Base-by-base conservation (phyloP, 1,140 invertebrate species). In the Sitodiplosis mosellana region DNA sequence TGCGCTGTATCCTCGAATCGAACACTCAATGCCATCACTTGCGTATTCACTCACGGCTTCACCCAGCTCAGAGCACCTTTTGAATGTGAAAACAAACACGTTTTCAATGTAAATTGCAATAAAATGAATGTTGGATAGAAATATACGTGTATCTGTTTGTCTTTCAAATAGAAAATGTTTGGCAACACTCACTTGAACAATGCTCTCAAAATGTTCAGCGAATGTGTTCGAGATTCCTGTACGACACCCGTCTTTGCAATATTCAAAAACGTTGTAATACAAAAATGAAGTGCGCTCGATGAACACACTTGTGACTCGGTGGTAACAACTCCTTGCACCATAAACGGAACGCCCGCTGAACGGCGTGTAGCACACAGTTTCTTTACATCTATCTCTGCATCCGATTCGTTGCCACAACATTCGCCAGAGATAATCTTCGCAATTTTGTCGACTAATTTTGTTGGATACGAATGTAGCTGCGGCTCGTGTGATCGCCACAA, bases 261-360 rank as follows among this genome's bases (percentile, higher is more conserved):
- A 2, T 58, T 51, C n/a, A 85, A 57, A 20, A 85, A 58, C 2
- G 57, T 58, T 2, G 52, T 54, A 72, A 86, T 80, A 27, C 75
- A 73, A 1, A 66, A 59, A 48, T 77, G 72, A 48, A 88, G 77
- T 20, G 67, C 71, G 11, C 63, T 60, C 14, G 69, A 59, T 33
- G 68, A 67, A 37, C 65, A 63, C 38, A 75, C 66, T 54, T 73
- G 67, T 11, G 75, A 66, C 63, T 87, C 83, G 2, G 82, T 80
- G 37, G 75, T 75, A 19, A 87, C 64, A 7, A 88, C 57, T 1
- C 81, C 81, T 77, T 87, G 62, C 44, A 93, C 75, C 71, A 91
- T 83, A 62, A 87, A 93, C 1, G 90, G 89, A 44, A 94, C 68
- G 11, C 91, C 91, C 22, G 88, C 91, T 67, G 88, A 92, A 53